A percentile compares a stretch with the other conserved stretches of the same genome.
Evolutionary conservation across 2,113 vertebrate genomes (phyloP).

Genomic region (Podiceps cristatus): DNA sequence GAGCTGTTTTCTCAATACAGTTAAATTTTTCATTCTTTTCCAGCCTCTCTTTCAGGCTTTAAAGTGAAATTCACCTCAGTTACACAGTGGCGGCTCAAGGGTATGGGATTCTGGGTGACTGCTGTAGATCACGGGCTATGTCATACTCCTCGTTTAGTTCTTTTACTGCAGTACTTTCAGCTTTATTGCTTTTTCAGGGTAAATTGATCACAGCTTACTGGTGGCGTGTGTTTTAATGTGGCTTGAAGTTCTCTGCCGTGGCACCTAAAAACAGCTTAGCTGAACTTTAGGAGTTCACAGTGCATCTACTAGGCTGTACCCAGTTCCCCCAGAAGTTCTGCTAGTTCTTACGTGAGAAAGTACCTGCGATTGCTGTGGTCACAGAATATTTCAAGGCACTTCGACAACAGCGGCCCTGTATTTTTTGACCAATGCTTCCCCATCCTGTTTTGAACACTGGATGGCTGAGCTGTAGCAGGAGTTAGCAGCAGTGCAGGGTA

Average conservation of each 20-base stretch:
- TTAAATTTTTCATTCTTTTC: not conserved
- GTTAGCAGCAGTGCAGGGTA: not conserved
- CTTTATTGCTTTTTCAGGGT: not conserved
- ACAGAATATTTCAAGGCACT: not conserved
- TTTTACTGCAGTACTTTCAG: not conserved
- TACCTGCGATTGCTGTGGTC: fast-evolving
- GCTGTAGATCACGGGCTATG: not conserved
- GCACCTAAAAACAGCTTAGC: not conserved
- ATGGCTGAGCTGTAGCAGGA: not conserved
- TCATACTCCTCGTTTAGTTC: not conserved
- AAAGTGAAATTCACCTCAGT: not conserved
- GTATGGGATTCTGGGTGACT: not conserved
- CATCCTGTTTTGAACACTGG: not conserved
- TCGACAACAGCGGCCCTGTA: not conserved
- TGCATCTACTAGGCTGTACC: not conserved
- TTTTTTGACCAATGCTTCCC: not conserved
- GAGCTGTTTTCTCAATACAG: not conserved
- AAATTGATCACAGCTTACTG: not conserved
- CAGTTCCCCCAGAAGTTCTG: not conserved
- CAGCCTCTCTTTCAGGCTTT: not conserved
- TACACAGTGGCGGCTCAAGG: not conserved
- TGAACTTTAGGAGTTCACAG: not conserved
- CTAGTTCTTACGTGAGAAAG: not conserved
- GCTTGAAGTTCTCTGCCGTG: not conserved
- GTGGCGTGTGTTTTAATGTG: not conserved